Evolutionary conservation across 2,888 invertebrate species (phyloP).

Genomic region (Thecophora atra): DNA sequence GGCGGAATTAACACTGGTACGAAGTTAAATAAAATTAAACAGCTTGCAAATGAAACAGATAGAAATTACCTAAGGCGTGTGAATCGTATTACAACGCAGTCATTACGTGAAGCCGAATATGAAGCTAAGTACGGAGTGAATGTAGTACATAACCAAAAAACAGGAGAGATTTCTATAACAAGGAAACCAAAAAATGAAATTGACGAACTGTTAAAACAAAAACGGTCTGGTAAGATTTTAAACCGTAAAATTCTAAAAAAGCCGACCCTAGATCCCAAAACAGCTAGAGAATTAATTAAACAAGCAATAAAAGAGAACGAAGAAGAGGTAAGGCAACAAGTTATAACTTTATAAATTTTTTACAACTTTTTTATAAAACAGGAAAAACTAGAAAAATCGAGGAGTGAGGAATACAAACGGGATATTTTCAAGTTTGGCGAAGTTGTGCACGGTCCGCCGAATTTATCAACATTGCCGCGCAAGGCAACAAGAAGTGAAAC

Average conservation of each 20-base stretch:
- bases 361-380: conserved; percentile 25
- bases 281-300: conserved; percentile 58
- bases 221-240: conserved; percentile 49
- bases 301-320: conserved; percentile 59
- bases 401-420: conserved; percentile 68
- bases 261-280: conserved; percentile 52
- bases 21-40: conserved; percentile 68
- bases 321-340: conserved; percentile 52
- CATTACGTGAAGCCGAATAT: conserved; percentile 71
- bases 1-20: conserved; percentile 31
- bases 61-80: conserved; percentile 74
- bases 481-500: conserved; percentile 65
- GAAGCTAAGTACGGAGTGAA: conserved; percentile 72
- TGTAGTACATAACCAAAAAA: conserved; percentile 68
- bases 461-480: conserved; percentile 69
- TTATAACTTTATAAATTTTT: too few species aligned
- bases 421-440: conserved; percentile 82
- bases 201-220: conserved; percentile 67
- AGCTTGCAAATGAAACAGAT: conserved; percentile 72
- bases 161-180: conserved; percentile 65
- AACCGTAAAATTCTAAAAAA: conserved; percentile 40
- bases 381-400: conserved; percentile 52
- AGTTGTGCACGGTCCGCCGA: conserved; percentile 77
- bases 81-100: conserved; percentile 71
- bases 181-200: conserved; percentile 70